Percentiles rank a stretch among this genome's conserved stretches.
Conservation (phyloP, 2,797 vertebrate genomes). For the Artibeus jamaicensis region DNA sequence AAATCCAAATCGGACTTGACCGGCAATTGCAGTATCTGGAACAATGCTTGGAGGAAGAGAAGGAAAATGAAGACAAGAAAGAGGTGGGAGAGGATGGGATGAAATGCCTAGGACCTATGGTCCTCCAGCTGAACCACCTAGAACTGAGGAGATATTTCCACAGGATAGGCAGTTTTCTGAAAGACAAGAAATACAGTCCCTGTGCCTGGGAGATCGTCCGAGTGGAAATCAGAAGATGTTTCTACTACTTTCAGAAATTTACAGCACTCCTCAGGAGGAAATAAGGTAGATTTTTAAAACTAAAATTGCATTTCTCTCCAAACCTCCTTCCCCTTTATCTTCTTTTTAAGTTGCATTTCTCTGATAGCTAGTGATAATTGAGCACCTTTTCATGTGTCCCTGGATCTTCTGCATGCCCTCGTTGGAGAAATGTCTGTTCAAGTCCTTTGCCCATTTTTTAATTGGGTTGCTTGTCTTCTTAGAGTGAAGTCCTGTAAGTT, state of each 20-base stretch:
- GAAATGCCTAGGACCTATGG: not conserved
- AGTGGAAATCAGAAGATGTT: slow-evolving; percentile 74
- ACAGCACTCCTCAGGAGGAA: slow-evolving; percentile 3
- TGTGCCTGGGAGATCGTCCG: slow-evolving; percentile 77
- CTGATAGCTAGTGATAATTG: no score
- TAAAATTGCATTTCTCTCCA: not conserved
- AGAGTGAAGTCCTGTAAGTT: no score
- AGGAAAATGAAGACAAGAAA: not conserved
- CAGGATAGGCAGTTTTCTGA: slow-evolving; percentile 75
- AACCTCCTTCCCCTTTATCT: not conserved
- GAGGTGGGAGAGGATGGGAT: not conserved
- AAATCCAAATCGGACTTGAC: slow-evolving; percentile 66
- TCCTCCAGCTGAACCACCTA: not conserved
- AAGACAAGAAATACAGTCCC: slow-evolving; percentile 69
- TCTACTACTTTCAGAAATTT: slow-evolving; percentile 50
- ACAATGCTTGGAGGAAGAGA: slow-evolving; percentile 63
- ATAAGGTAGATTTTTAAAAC: slow-evolving; percentile 57
- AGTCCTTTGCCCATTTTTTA: no score
- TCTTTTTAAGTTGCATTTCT: no score
- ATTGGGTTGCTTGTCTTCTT: no score
- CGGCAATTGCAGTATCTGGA: slow-evolving; percentile 64
- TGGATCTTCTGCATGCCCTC: no score
- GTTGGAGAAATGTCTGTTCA: no score
- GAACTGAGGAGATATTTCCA: slow-evolving; percentile 76
- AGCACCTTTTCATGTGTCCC: no score